Conservation (phyloP, 2,888 invertebrate species). For the Dasysyrphus albostriatus region DNA sequence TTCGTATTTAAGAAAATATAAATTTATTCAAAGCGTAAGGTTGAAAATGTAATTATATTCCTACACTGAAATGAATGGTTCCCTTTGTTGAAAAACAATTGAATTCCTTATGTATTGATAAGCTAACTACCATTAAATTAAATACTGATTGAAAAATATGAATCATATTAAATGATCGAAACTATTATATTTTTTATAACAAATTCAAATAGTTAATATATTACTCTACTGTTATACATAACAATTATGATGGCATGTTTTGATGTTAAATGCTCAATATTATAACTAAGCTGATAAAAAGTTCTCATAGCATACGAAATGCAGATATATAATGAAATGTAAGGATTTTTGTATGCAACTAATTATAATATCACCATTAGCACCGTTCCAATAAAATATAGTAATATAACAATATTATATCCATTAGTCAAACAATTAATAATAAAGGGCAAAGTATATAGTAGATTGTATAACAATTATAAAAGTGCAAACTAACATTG, state of each 20-base stretch:
- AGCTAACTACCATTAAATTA: not conserved
- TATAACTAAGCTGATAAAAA: slow-evolving; percentile 22
- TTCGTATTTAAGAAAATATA: too few relatives aligned
- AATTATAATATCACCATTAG: slow-evolving; percentile 66
- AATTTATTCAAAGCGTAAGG: too few relatives aligned
- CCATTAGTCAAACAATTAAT: slow-evolving; percentile 67
- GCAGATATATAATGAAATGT: slow-evolving; percentile 47
- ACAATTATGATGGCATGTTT: slow-evolving; percentile 15
- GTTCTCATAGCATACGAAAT: slow-evolving; percentile 53
- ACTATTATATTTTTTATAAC: not conserved
- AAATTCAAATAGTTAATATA: slow-evolving; percentile 6
- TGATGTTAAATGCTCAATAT: slow-evolving; percentile 28
- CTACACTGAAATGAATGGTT: not conserved
- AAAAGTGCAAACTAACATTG: slow-evolving; percentile 73
- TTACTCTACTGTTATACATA: slow-evolving; percentile 1
- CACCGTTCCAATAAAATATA: slow-evolving; percentile 65
- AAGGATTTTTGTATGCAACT: slow-evolving; percentile 54
- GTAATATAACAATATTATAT: slow-evolving; percentile 49
- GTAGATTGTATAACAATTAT: slow-evolving; percentile 29
- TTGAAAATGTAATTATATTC: not conserved
- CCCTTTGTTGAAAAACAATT: too few relatives aligned
- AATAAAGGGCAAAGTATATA: slow-evolving; percentile 66
- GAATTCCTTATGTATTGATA: not conserved
- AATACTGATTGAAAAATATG: not conserved
- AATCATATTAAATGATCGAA: not conserved